Percentiles rank a stretch among this genome's conserved stretches.
Conservation (phyloP, 2,797 vertebrate species). For the Gymnothorax reevesii region DNA sequence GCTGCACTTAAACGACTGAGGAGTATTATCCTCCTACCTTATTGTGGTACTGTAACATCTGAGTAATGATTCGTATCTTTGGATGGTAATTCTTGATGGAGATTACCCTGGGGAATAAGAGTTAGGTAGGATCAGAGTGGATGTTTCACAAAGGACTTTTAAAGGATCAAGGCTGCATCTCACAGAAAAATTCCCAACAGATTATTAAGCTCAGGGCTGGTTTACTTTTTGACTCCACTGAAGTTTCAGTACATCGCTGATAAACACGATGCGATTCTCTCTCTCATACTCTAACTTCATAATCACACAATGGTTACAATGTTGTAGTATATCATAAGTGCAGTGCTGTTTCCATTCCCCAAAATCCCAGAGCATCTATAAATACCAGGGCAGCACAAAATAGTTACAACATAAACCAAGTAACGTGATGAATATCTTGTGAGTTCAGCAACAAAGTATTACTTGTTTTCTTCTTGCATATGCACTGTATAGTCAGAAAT, state of each 20-base stretch:
- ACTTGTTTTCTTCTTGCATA: background rate
- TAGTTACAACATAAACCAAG: too few species aligned
- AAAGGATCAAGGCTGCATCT: background rate
- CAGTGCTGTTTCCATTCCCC: background rate
- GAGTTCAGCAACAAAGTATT: background rate
- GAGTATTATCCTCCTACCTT: slow-evolving; percentile 76
- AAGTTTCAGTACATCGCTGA: background rate
- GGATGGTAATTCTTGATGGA: slow-evolving; percentile 99
- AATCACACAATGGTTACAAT: background rate
- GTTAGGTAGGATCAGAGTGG: slow-evolving; percentile 25
- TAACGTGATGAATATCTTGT: too few species aligned
- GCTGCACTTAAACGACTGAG: background rate
- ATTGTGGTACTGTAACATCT: slow-evolving; percentile 99
- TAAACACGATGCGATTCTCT: background rate
- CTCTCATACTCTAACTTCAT: background rate
- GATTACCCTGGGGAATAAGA: slow-evolving; percentile 83
- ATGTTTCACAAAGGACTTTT: background rate
- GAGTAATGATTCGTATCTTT: slow-evolving; percentile 98
- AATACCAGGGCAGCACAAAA: too few species aligned
- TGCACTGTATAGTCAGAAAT: background rate
- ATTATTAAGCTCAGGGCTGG: background rate
- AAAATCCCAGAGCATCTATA: background rate
- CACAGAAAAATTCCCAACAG: background rate
- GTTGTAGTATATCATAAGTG: background rate
- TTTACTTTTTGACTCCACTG: background rate